Conservation (phyloP, 2,888 invertebrate species). For the Thereva nobilitata region DNA sequence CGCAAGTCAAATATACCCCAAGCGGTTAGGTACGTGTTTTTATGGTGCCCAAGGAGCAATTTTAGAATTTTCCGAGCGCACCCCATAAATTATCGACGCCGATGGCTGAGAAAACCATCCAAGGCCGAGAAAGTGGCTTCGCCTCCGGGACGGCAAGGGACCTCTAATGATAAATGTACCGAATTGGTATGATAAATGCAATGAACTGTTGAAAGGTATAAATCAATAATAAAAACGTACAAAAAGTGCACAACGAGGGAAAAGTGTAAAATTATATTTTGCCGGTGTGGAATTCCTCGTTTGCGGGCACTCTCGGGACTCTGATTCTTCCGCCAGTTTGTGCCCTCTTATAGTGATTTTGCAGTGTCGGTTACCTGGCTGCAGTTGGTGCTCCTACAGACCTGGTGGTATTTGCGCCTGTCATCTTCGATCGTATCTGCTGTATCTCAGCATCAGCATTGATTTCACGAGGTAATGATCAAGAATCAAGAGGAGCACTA, state of each 20-base stretch:
- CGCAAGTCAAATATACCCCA: constrained; percentile 9
- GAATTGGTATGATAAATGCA: constrained; percentile 59
- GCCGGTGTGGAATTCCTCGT: constrained; percentile 31
- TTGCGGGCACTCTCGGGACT: constrained; percentile 16
- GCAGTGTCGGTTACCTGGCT: neutral
- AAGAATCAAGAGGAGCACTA: neutral
- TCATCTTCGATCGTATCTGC: constrained; percentile 31
- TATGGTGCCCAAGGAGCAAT: constrained; percentile 23
- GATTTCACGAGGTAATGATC: constrained; percentile 32
- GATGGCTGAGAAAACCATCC: constrained; percentile 22
- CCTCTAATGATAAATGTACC: constrained; percentile 58
- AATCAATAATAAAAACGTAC: constrained; percentile 54
- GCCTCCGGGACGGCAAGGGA: constrained; percentile 34
- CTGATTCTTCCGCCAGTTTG: constrained; percentile 21
- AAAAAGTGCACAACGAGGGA: constrained; percentile 37
- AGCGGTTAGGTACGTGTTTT: constrained; percentile 8
- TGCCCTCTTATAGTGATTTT: neutral
- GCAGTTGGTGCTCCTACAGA: neutral
- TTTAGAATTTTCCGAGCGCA: constrained; percentile 21
- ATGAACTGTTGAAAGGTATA: constrained; percentile 59
- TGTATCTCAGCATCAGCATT: constrained; percentile 17
- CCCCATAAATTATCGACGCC: constrained; percentile 28
- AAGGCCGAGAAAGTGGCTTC: constrained; percentile 8
- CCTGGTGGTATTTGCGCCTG: constrained; percentile 20
- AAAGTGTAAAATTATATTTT: constrained; percentile 40